phyloP scores from a whole-genome alignment of 2,888 invertebrate genomes.

The Rugalucina vietnamica region DNA sequence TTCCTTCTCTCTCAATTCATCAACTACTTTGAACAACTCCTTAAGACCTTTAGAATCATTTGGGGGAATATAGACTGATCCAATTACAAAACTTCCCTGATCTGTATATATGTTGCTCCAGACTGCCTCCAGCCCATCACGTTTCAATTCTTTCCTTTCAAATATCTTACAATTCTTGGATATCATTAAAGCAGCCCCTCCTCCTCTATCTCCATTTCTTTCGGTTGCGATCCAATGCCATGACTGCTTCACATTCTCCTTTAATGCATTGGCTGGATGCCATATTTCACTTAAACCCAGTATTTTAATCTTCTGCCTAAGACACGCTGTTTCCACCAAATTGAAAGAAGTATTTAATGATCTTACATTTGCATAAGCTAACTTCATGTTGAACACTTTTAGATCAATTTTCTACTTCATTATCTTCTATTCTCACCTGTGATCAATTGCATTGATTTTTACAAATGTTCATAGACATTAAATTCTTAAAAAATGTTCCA shows the following conservation, averaged over 20 bases:
- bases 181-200: not conserved
- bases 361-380: constrained; percentile 7
- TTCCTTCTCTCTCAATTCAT: not conserved
- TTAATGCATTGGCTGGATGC: not conserved
- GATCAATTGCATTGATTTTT: too few species aligned
- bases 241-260: not conserved
- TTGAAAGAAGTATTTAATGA: constrained; percentile 20
- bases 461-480: too few species aligned
- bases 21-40: not conserved
- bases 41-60: not conserved
- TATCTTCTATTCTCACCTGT: too few species aligned
- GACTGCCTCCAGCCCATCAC: constrained; percentile 5
- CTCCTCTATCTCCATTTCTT: not conserved
- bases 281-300: constrained; percentile 21
- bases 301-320: not conserved
- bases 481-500: too few species aligned
- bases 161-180: not conserved
- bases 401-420: too few species aligned
- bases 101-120: constrained; percentile 10
- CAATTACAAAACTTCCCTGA: not conserved
- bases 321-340: not conserved
- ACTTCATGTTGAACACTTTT: not conserved
- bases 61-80: constrained; percentile 12
- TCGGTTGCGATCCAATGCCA: constrained; percentile 21
- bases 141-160: constrained; percentile 15